Evolutionary conservation across 2,797 vertebrate genomes (phyloP).

Genomic region (Acomys russatus): DNA sequence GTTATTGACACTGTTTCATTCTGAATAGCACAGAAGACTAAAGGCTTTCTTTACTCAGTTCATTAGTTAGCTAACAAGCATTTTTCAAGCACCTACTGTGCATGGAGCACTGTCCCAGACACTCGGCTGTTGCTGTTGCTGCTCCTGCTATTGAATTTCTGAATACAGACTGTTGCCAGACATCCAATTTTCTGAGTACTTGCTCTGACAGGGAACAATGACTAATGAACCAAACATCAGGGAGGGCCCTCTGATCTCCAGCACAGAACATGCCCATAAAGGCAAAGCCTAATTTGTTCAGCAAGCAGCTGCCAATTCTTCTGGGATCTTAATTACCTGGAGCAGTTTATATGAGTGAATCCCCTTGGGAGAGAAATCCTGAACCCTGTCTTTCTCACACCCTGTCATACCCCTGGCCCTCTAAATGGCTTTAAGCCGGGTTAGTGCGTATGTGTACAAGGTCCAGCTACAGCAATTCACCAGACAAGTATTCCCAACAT

Average conservation of each 20-base stretch:
- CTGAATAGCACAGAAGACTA: conserved; percentile 76
- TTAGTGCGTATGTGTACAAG: conserved; percentile 66
- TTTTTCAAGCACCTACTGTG: conserved; percentile 83
- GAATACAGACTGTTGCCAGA: conserved; percentile 82
- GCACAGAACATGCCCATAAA: conserved; percentile 83
- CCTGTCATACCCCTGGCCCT: conserved; percentile 68
- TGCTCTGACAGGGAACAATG: conserved; percentile 85
- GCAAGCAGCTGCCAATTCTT: conserved; percentile 84
- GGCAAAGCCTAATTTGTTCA: conserved; percentile 85
- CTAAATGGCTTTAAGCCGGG: conserved; percentile 70
- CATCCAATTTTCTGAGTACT: conserved; percentile 85
- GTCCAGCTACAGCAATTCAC: conserved; percentile 68
- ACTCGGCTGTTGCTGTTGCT: conserved; percentile 74
- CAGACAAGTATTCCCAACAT: conserved; percentile 54
- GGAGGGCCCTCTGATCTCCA: conserved; percentile 84
- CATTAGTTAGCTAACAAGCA: conserved; percentile 85
- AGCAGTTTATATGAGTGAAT: conserved; percentile 84
- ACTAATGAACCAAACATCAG: conserved; percentile 84
- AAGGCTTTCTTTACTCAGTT: conserved; percentile 83
- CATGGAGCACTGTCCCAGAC: conserved; percentile 79
- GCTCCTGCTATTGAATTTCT: conserved; percentile 80
- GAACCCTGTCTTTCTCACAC: conserved; percentile 82
- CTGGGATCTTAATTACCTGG: conserved; percentile 84
- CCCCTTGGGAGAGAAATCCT: conserved; percentile 84
- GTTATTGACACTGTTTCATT: conserved; percentile 84